These are phyloP conservation scores for Phortica okadai DNA, from an alignment of 2,888 invertebrate species.

Conservation along the genomic window DNA sequence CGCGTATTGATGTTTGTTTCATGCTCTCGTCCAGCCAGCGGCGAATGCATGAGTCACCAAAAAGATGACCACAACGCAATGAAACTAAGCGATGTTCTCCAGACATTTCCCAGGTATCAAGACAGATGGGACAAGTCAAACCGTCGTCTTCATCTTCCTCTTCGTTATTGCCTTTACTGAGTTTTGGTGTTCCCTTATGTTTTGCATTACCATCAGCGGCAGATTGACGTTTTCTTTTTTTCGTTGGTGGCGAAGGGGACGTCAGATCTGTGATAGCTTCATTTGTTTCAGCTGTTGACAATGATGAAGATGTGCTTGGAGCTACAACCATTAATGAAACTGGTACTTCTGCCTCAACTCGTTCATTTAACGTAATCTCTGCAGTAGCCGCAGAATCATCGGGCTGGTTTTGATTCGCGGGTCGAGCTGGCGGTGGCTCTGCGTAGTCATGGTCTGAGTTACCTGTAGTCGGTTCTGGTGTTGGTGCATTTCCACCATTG, in stretches of 20 bases:
- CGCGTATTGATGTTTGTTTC: slow-evolving; percentile 75
- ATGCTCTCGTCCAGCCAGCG: slow-evolving; percentile 75
- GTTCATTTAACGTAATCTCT: not conserved
- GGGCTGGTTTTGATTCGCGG: not conserved
- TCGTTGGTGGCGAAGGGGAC: slow-evolving; percentile 67
- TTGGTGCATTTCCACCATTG: too few species aligned
- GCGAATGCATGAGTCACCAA: slow-evolving; percentile 85
- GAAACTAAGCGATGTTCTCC: slow-evolving; percentile 92
- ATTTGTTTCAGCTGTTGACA: not conserved
- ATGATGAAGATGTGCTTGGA: not conserved
- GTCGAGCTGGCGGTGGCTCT: slow-evolving; percentile 11
- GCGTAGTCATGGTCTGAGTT: slow-evolving; percentile 19
- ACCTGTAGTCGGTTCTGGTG: not conserved
- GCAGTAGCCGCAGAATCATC: not conserved
- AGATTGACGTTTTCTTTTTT: slow-evolving; percentile 70
- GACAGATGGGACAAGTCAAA: slow-evolving; percentile 89
- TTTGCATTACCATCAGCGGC: not conserved
- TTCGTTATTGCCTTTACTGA: slow-evolving; percentile 76
- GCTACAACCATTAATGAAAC: not conserved
- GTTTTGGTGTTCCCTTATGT: slow-evolving; percentile 49
- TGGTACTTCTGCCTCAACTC: not conserved
- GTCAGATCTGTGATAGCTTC: slow-evolving; percentile 45
- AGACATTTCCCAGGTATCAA: slow-evolving; percentile 91
- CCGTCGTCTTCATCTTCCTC: slow-evolving; percentile 81
- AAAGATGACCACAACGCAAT: slow-evolving; percentile 94